phyloP scores from a whole-genome alignment of 2,797 vertebrate genomes.

The Craterocephalus amniculus region DNA sequence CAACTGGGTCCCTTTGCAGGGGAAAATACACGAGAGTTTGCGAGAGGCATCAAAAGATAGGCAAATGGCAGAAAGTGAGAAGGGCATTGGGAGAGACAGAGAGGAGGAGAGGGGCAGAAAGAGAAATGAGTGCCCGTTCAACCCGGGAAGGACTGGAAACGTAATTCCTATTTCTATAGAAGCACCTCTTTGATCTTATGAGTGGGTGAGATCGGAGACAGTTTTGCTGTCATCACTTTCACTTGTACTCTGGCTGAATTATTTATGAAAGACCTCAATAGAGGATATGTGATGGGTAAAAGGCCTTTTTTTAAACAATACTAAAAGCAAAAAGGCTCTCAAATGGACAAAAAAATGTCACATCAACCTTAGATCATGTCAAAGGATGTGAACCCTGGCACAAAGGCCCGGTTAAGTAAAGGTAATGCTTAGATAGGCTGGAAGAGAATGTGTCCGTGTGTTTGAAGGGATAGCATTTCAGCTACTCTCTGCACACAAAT shows the following conservation, averaged over 20 bases:
- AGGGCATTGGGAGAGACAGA: slow-evolving; percentile 16
- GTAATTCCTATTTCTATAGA: slow-evolving; percentile 85
- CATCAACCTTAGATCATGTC: slow-evolving; percentile 79
- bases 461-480: slow-evolving; percentile 70
- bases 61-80: slow-evolving; percentile 34
- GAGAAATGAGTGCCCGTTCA: slow-evolving; percentile 69
- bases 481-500: slow-evolving; percentile 65
- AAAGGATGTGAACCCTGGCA: slow-evolving; percentile 71
- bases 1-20: slow-evolving; percentile 72
- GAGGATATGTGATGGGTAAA: slow-evolving; percentile 83
- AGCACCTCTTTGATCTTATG: slow-evolving; percentile 85
- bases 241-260: slow-evolving; percentile 85
- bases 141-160: slow-evolving; percentile 80
- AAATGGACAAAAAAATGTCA: slow-evolving; percentile 78
- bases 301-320: slow-evolving; percentile 77
- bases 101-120: slow-evolving; percentile 32
- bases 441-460: slow-evolving; percentile 56
- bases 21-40: slow-evolving; percentile 67
- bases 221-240: slow-evolving; percentile 88
- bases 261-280: slow-evolving; percentile 88
- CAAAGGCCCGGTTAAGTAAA: slow-evolving; percentile 74
- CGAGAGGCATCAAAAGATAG: slow-evolving; percentile 35
- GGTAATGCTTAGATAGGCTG: slow-evolving; percentile 73
- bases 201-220: slow-evolving; percentile 84
- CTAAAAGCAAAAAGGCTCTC: slow-evolving; percentile 76